Percentiles rank a stretch among this genome's conserved stretches.
These are phyloP conservation scores for Paracentrotus lividus DNA, from an alignment of 53 echinoderm and acorn worm species.

Conservation along the genomic window DNA sequence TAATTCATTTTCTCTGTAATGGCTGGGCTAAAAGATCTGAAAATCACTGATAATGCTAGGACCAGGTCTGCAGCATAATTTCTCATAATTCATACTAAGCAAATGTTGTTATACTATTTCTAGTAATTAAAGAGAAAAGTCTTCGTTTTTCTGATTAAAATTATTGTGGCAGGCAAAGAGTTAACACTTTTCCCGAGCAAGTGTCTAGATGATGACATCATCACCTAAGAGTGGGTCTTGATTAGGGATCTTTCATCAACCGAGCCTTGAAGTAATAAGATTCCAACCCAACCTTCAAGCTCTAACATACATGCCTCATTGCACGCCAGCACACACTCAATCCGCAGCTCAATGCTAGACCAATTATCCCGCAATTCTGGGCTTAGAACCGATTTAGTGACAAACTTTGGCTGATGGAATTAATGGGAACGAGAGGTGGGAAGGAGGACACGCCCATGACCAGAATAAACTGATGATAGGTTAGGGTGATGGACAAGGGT, in stretches of 20 bases:
- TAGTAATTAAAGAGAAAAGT: too few species aligned
- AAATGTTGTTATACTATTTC: too few species aligned
- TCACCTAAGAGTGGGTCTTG: conserved; percentile 31
- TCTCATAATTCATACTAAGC: too few species aligned
- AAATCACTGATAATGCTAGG: too few species aligned
- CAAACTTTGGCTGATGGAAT: conserved; percentile 3
- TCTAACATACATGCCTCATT: background rate
- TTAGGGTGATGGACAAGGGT: background rate
- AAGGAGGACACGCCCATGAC: conserved; percentile 35
- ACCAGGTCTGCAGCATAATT: too few species aligned
- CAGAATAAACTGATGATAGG: conserved; percentile 15
- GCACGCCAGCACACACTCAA: background rate
- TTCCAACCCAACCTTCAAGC: conserved; percentile 31
- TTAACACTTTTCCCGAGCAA: background rate
- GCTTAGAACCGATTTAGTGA: conserved; percentile 23
- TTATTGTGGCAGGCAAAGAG: too few species aligned
- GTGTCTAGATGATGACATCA: conserved; percentile 47
- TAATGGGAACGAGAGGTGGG: conserved; percentile 23
- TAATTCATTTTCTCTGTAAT: too few species aligned
- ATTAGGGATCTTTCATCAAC: conserved; percentile 33
- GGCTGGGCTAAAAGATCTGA: too few species aligned
- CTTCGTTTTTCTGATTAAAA: too few species aligned
- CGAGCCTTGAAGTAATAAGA: conserved; percentile 54
- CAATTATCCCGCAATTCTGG: conserved; percentile 39
- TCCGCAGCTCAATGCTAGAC: conserved; percentile 34